A percentile compares a stretch with the other conserved stretches of the same genome.
Evolutionary conservation across 1,140 invertebrate species (phyloP).

Genomic region (Drosophila azteca): DNA sequence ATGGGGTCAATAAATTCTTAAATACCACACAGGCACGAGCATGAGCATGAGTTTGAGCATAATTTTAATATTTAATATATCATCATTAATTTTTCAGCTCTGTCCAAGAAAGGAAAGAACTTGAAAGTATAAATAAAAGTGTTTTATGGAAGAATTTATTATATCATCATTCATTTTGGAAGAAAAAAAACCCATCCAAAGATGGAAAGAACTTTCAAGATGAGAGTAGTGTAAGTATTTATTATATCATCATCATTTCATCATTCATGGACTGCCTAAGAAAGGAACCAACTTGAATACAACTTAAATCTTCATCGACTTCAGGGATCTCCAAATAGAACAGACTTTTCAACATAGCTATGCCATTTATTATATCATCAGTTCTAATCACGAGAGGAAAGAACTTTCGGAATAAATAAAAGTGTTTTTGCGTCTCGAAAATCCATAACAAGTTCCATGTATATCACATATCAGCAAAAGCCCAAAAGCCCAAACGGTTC

Average conservation of each 20-base stretch:
- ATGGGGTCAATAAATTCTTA: constrained; percentile 77
- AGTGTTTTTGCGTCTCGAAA: constrained; percentile 59
- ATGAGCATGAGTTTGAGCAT: constrained; percentile 42
- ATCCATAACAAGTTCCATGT: constrained; percentile 46
- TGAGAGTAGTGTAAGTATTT: not conserved
- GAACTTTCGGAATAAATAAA: constrained; percentile 55
- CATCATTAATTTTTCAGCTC: constrained; percentile 47
- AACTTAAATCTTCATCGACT: not conserved
- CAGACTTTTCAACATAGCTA: not conserved
- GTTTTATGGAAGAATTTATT: constrained; percentile 34
- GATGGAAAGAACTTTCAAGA: constrained; percentile 17
- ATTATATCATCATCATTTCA: too few relatives aligned
- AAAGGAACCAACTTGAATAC: constrained; percentile 1
- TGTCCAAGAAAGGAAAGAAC: too few relatives aligned
- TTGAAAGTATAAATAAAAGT: too few relatives aligned
- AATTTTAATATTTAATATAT: constrained; percentile 75
- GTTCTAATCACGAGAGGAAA: constrained; percentile 21
- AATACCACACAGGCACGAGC: constrained; percentile 46
- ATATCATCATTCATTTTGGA: constrained; percentile 69
- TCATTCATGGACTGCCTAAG: not conserved
- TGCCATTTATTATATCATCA: constrained; percentile 23
- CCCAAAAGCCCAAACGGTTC: too few relatives aligned
- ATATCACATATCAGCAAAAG: constrained; percentile 1
- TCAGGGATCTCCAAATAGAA: not conserved
- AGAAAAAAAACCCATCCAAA: constrained; percentile 7